Evolutionary conservation across 1,140 invertebrate genomes (phyloP).

Genomic region (Drosophila lacertosa): DNA sequence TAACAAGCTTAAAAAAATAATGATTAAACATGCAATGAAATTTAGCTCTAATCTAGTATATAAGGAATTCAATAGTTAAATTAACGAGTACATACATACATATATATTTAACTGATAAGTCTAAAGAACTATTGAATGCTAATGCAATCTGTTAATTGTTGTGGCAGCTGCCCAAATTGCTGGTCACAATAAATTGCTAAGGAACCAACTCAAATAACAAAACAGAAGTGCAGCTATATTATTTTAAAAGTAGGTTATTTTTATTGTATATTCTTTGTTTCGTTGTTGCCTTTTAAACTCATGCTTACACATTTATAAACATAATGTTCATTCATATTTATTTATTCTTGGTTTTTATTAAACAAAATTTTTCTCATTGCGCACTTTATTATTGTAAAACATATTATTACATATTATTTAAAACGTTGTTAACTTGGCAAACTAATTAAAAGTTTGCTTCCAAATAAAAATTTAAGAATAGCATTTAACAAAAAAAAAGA

Average conservation of each 20-base stretch:
- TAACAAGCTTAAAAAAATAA: conserved; percentile 49
- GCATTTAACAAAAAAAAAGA: conserved; percentile 44
- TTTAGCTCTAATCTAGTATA: conserved; percentile 50
- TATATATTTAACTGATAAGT: conserved; percentile 27
- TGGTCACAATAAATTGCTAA: conserved; percentile 85
- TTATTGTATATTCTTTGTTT: conserved; percentile 27
- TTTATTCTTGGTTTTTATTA: conserved; percentile 29
- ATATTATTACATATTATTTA: conserved; percentile 20
- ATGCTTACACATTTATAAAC: conserved; percentile 13
- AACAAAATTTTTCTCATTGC: conserved; percentile 18
- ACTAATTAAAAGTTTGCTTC: conserved; percentile 39
- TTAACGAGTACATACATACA: conserved; percentile 46
- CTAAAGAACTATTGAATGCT: conserved; percentile 16
- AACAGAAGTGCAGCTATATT: conserved; percentile 83
- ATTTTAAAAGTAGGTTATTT: conserved; percentile 88
- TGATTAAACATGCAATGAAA: conserved; percentile 39
- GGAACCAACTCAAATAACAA: conserved; percentile 43
- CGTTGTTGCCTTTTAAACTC: conserved; percentile 11
- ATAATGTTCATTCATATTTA: conserved; percentile 20
- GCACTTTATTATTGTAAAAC: conserved; percentile 9
- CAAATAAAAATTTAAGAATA: conserved; percentile 37
- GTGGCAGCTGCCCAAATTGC: conserved; percentile 89
- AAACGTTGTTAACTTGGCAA: conserved; percentile 45
- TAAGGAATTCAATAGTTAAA: conserved; percentile 51
- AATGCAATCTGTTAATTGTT: conserved; percentile 21